Conservation (phyloP, 2,888 invertebrate species). For the Eumerus sabulonum region DNA sequence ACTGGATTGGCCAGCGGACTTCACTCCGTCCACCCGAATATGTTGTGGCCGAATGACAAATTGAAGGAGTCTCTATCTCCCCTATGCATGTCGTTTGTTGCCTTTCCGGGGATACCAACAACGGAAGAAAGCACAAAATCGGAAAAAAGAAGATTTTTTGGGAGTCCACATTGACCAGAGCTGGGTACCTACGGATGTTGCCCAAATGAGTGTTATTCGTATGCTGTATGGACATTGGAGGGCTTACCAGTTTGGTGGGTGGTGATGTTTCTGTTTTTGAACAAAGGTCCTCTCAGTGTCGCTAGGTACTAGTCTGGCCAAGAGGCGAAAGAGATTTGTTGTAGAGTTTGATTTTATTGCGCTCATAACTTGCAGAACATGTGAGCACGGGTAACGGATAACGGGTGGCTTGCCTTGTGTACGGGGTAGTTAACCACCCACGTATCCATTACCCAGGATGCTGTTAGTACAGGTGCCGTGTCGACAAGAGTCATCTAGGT, state of each 20-base stretch:
- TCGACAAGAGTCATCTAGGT: slow-evolving; percentile 19
- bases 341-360: slow-evolving; percentile 55
- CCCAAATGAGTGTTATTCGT: slow-evolving; percentile 39
- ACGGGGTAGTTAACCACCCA: slow-evolving; percentile 19
- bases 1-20: slow-evolving; percentile 71
- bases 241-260: neutral
- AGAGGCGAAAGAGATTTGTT: slow-evolving; percentile 55
- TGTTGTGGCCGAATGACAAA: slow-evolving; percentile 66
- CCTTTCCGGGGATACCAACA: slow-evolving; percentile 44
- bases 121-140: slow-evolving; percentile 34
- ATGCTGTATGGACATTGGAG: neutral
- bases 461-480: slow-evolving; percentile 48
- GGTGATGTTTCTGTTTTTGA: neutral
- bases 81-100: slow-evolving; percentile 17
- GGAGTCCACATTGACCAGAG: slow-evolving; percentile 41
- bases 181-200: slow-evolving; percentile 4
- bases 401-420: slow-evolving; percentile 4
- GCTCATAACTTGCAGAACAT: slow-evolving; percentile 37
- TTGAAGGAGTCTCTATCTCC: slow-evolving; percentile 54
- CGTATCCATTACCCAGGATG: neutral
- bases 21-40: slow-evolving; percentile 52
- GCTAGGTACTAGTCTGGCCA: slow-evolving; percentile 43
- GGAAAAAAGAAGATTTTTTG: slow-evolving; percentile 8
- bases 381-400: slow-evolving; percentile 20
- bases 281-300: slow-evolving; percentile 19